These are phyloP conservation scores for Streblospio benedicti DNA, from an alignment of 1,140 invertebrate genomes.

Conservation along the genomic window DNA sequence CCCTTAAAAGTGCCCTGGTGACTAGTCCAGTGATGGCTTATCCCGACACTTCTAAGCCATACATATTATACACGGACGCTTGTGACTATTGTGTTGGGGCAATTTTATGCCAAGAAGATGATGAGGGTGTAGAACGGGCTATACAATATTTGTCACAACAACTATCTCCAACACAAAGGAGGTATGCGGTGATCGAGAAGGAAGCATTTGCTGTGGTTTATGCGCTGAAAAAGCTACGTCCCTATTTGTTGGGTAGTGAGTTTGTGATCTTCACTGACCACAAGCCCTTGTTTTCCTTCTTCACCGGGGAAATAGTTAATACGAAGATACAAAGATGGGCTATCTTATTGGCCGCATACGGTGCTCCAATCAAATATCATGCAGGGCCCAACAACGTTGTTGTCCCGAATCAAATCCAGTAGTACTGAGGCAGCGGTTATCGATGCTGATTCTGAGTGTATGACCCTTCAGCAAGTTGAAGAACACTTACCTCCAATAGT, in stretches of 20 bases:
- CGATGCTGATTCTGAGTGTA: no score
- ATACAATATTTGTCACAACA: conserved; percentile 24
- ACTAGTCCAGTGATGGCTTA: background rate
- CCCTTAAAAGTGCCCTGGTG: background rate
- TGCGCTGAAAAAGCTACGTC: conserved; percentile 26
- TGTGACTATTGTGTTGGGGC: background rate
- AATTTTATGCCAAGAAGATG: background rate
- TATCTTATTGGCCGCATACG: conserved; percentile 19
- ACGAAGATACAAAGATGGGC: conserved; percentile 24
- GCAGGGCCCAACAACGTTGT: conserved; percentile 18
- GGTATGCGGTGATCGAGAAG: conserved; percentile 23
- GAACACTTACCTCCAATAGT: no score
- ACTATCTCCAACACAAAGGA: conserved; percentile 17
- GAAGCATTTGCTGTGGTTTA: conserved; percentile 26
- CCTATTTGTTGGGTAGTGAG: conserved; percentile 24
- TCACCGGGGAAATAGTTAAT: conserved; percentile 21
- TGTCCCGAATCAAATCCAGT: no score
- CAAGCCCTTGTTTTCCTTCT: conserved; percentile 20
- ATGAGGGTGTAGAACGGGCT: conserved; percentile 12
- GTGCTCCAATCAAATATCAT: conserved; percentile 20
- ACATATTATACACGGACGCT: background rate
- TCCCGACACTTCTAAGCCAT: background rate
- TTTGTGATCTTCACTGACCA: conserved; percentile 26
- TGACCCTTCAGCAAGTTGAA: no score
- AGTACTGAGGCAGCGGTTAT: no score